phyloP scores from a whole-genome alignment of 2,888 invertebrate genomes.

The Lutraria lutraria region DNA sequence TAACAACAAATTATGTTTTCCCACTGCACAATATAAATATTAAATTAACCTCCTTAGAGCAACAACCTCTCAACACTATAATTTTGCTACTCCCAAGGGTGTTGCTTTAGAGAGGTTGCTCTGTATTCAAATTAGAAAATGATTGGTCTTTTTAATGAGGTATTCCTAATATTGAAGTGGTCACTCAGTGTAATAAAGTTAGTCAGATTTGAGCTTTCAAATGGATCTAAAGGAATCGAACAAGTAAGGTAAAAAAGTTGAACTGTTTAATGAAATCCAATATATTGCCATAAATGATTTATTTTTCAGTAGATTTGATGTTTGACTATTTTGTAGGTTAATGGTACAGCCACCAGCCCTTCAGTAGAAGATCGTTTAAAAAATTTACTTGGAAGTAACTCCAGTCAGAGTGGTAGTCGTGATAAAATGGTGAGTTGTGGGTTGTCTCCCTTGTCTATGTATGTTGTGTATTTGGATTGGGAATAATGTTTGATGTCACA shows the following conservation, averaged over 20 bases:
- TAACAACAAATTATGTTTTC: too few species aligned
- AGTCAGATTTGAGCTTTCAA: not conserved
- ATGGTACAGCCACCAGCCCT: constrained; percentile 31
- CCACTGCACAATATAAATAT: too few species aligned
- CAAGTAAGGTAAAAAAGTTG: not conserved
- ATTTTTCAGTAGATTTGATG: not conserved
- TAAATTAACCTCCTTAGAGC: too few species aligned
- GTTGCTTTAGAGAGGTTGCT: too few species aligned
- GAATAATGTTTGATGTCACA: constrained; percentile 18
- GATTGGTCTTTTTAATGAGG: too few species aligned
- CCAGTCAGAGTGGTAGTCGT: constrained; percentile 31
- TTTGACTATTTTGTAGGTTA: constrained; percentile 22
- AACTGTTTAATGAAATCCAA: not conserved
- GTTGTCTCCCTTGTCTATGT: constrained; percentile 30
- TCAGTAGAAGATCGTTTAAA: constrained; percentile 73
- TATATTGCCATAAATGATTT: too few species aligned
- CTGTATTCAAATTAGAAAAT: too few species aligned
- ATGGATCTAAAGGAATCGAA: not conserved
- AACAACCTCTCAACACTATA: too few species aligned
- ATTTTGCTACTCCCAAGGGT: too few species aligned
- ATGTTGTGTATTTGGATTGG: constrained; percentile 29
- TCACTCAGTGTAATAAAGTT: too few species aligned
- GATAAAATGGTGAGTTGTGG: constrained; percentile 40
- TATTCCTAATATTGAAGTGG: too few species aligned
- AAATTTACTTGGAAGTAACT: constrained; percentile 67